Conservation (phyloP, 2,888 invertebrate genomes). For the Catocala sponsa region DNA sequence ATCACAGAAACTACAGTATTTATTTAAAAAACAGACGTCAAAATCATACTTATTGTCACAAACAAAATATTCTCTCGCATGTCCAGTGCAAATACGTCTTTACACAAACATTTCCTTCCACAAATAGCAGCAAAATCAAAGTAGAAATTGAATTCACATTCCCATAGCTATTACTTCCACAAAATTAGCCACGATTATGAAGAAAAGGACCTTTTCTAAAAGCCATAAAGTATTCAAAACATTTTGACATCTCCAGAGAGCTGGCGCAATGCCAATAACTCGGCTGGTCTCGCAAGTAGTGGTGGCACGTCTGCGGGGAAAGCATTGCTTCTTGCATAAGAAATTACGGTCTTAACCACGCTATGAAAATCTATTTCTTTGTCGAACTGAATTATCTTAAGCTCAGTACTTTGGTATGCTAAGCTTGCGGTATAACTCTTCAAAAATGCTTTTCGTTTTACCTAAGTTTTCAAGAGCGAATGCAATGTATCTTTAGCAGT, state of each 20-base stretch:
- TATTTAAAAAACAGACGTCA: no score
- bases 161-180: constrained; percentile 17
- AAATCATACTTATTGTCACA: no score
- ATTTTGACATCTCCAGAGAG: constrained; percentile 20
- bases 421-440: background rate
- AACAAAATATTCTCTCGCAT: no score
- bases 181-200: constrained; percentile 22
- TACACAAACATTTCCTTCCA: no score
- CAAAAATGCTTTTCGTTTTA: no score
- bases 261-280: constrained; percentile 15
- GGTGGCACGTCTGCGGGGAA: constrained; percentile 9
- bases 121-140: no score
- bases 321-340: constrained; percentile 23
- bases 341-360: constrained; percentile 13
- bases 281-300: constrained; percentile 10
- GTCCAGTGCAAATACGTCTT: no score
- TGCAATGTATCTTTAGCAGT: no score
- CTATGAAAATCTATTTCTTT: constrained; percentile 21
- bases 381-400: constrained; percentile 13
- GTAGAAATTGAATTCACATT: constrained; percentile 8
- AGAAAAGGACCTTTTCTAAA: constrained; percentile 23
- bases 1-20: no score
- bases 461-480: no score
- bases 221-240: constrained; percentile 29
- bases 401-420: constrained; percentile 1